Evolutionary conservation across 2,888 invertebrate species (phyloP), one percentile per base, ranked within the genome.

Genomic region (Trissolcus brochymenae): DNA sequence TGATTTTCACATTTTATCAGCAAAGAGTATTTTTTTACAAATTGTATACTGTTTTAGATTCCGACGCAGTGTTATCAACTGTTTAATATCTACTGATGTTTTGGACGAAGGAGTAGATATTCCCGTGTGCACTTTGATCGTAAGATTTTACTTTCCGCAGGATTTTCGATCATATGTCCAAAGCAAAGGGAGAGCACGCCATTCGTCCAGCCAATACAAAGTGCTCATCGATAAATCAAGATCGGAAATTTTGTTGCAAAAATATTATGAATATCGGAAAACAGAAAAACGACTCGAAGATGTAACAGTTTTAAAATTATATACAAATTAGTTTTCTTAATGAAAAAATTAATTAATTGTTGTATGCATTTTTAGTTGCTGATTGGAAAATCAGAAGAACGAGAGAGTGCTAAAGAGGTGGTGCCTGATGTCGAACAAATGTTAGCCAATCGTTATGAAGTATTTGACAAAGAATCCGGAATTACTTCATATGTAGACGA

Each of bases 31-130:
- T 35, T 4, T 35, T 35, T 35, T 11, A 6, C 35, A 11, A 11
- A 11, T 11, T 9, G n/a, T 9, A 35, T 35, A 7, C 9, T 11
- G 35, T 64, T 50, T 17, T 16, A 90, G 91, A 43, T 94, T 94
- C 84, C 90, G 91, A 19, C 88, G 87, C 7, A 92, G 92, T 9
- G 89, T 91, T 41, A 88, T 91, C 6, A 96, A 96, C 86, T 85
- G 95, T 1, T 86, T 95, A 29, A 89, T 94, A 1, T 92, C 94
- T 0, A 94, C 98, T 0, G 94, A 94, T 85, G 95, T 98, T 0
- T 90, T 98, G 25, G 98, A 98, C 87, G 98, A 98, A 90, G 97
- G 97, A 0, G 92, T 97, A 9, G 97, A 98, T 88, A 92, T 98
- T 29, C 94, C 94, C 2, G 91, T 92, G 29, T 98, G 98, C 86